These are phyloP conservation scores for Brienomyrus brachyistius DNA, from an alignment of 2,113 vertebrate species.

Conservation along the genomic window DNA sequence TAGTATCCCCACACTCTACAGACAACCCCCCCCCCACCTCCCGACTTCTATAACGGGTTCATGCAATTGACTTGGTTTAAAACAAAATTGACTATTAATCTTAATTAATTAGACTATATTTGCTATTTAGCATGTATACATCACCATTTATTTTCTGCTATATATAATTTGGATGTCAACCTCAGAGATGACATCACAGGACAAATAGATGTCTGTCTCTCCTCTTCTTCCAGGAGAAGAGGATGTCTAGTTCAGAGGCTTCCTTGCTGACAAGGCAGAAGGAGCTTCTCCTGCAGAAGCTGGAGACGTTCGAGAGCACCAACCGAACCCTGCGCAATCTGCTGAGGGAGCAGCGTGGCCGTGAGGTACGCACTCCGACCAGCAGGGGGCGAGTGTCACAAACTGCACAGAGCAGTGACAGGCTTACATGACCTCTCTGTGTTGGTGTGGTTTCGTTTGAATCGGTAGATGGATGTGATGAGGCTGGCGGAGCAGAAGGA, in stretches of 20 bases:
- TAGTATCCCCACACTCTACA: neutral
- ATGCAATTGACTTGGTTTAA: neutral
- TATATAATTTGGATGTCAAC: neutral
- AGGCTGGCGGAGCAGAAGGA: conserved; percentile 63
- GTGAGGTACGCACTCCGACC: conserved; percentile 54
- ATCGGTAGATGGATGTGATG: conserved; percentile 59
- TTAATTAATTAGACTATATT: neutral
- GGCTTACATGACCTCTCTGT: neutral
- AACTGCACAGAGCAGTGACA: neutral
- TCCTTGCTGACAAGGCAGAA: conserved; percentile 69
- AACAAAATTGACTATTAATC: neutral
- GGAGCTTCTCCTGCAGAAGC: conserved; percentile 75
- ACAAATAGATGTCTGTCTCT: neutral
- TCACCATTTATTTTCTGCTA: neutral
- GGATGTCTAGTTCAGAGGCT: conserved; percentile 62
- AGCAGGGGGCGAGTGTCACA: neutral
- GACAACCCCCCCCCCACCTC: neutral
- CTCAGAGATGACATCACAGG: neutral
- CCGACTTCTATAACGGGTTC: neutral
- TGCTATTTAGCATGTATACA: neutral
- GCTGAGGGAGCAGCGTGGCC: conserved; percentile 67
- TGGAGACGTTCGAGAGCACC: conserved; percentile 76
- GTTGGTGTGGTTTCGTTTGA: neutral
- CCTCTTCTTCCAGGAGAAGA: conserved; percentile 65
- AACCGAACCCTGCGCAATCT: conserved; percentile 73